Base-by-base conservation (phyloP, 92 coral and sea anemone species). In the Chrysogorgia sp. region DNA sequence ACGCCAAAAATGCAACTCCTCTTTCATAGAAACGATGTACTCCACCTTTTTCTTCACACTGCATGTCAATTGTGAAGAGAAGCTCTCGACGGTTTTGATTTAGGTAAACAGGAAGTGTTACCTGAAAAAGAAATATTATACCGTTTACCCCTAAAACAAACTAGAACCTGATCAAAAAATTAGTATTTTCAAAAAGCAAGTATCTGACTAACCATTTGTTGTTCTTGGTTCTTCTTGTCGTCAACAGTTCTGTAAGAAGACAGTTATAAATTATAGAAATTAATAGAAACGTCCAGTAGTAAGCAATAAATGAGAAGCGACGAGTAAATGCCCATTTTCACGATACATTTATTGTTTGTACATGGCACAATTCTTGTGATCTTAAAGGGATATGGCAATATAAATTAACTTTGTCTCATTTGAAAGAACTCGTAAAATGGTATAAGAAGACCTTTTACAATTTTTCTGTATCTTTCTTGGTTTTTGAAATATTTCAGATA, bases 1-100 rank as follows among this genome's bases (percentile, higher is more conserved):
- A 76, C 20, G 81, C 81, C 71, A 76, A 30, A 71, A 76, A 76
- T 10, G 81, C 71, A 9, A 76, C 71, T 9, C 81, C 81, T 35
- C 81, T n/a, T 59, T 76, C 81, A 26, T 76, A 76, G 50, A 76
- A 76, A 37, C 83, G 83, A 53, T 78, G 64, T 17, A 48, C 58
- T 19, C 83, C 74, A 4, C 83, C 83, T 21, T 45, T 30, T 28
- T 63, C 75, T 21, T 29, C 9, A 33, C 32, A 63, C 21, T 63
- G 62, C 74, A 78, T 63, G 63, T 78, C 75, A 28, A 78, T 63
- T 10, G 83, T 78, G 75, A 78, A 78, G n/a, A 78, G 83, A 31
- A 78, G 74, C 21, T 78, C 83, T 15, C 74, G 63, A 32, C 83
- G 83, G 40, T 22, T 63, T 63, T 78, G 83, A 34, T 78, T 78